Evolutionary conservation across 2,888 invertebrate genomes (phyloP).

Genomic region (Lordiphosa andalusiaca): DNA sequence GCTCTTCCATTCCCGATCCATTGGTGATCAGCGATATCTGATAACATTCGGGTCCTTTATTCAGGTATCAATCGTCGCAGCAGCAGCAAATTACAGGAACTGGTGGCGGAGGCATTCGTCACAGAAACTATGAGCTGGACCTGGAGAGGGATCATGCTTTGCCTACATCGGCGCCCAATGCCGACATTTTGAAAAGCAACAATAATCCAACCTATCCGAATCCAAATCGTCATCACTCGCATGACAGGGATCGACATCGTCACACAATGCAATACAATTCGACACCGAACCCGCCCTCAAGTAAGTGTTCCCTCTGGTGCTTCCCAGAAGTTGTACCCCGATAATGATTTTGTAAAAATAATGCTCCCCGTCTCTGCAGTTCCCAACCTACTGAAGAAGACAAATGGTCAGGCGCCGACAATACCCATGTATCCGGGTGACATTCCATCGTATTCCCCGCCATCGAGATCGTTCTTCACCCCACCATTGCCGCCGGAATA

Average conservation of each 20-base stretch:
- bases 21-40: no score
- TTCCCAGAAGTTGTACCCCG: not conserved
- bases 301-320: constrained; percentile 45
- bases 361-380: no score
- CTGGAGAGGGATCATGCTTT: constrained; percentile 87
- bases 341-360: no score
- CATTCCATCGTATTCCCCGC: constrained; percentile 91
- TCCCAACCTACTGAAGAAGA: constrained; percentile 83
- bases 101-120: constrained; percentile 57
- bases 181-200: constrained; percentile 89
- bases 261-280: constrained; percentile 75
- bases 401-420: constrained; percentile 82
- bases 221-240: constrained; percentile 83
- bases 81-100: constrained; percentile 76
- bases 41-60: no score
- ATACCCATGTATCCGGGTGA: constrained; percentile 85
- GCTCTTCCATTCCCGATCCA: no score
- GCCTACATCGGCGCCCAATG: constrained; percentile 88
- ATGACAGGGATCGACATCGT: constrained; percentile 70
- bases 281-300: constrained; percentile 77
- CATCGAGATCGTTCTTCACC: constrained; percentile 89
- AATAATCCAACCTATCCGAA: constrained; percentile 88
- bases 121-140: constrained; percentile 84
- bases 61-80: constrained; percentile 76
- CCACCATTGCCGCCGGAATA: constrained; percentile 92